Evolutionary conservation across 1,140 invertebrate genomes (phyloP).

Genomic region (Leptinotarsa defecta): DNA sequence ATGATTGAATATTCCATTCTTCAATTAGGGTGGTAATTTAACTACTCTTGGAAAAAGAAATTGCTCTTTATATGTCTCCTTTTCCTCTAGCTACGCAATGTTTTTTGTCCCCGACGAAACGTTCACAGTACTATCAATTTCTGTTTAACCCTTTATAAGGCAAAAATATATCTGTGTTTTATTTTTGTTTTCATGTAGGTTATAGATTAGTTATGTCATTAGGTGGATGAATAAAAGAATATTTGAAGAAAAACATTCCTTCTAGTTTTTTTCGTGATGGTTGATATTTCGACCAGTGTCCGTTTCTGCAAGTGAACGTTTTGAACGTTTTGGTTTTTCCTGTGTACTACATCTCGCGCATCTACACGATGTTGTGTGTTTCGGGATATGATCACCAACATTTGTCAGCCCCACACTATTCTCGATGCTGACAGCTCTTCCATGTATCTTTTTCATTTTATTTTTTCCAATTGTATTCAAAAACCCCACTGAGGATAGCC

Average conservation of each 20-base stretch:
- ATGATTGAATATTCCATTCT: too few species aligned
- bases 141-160: too few species aligned
- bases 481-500: neutral
- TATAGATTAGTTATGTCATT: neutral
- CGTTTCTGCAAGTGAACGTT: neutral
- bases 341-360: neutral
- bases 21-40: too few species aligned
- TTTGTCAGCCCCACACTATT: neutral
- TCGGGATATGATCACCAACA: neutral
- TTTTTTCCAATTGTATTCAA: neutral
- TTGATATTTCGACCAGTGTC: neutral
- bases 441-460: neutral
- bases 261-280: neutral
- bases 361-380: neutral
- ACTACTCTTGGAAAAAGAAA: too few species aligned
- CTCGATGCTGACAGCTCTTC: neutral
- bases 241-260: neutral
- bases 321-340: neutral
- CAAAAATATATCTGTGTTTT: too few species aligned
- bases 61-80: too few species aligned
- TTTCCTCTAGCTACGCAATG: too few species aligned
- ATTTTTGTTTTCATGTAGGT: neutral
- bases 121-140: too few species aligned
- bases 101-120: too few species aligned
- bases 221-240: neutral